Conservation (phyloP, 2,113 vertebrate species). For the Vulpes ferrilata region DNA sequence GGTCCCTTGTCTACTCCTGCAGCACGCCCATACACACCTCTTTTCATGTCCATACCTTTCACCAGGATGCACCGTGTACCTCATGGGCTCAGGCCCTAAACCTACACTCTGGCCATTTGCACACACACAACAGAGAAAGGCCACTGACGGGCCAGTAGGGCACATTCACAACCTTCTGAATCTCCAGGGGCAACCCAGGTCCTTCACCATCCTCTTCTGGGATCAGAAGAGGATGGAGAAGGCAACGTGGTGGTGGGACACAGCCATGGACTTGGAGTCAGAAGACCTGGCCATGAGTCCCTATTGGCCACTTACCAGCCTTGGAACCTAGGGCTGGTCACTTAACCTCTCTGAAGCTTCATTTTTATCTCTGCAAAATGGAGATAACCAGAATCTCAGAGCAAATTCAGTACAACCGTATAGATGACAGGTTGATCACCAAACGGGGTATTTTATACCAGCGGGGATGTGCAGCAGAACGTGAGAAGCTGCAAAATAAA, state of each 20-base stretch:
- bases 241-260: rapidly evolving
- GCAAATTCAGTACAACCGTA: not conserved
- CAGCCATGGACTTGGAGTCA: not conserved
- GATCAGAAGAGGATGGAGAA: not conserved
- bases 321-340: not conserved
- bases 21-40: not conserved
- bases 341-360: conserved; percentile 17
- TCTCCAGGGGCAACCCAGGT: not conserved
- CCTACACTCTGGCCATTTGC: not conserved
- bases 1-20: not conserved
- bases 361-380: not conserved
- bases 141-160: not conserved
- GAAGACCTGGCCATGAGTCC: not conserved
- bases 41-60: conserved; percentile 22
- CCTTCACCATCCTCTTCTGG: not conserved
- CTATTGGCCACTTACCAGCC: not conserved
- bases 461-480: not conserved
- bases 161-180: not conserved
- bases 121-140: not conserved
- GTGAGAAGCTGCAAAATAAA: not conserved
- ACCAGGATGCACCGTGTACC: not conserved
- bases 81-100: not conserved
- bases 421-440: not conserved
- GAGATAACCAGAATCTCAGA: not conserved
- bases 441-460: not conserved